Evolutionary conservation across 2,113 vertebrate species (phyloP).

Genomic region (Coptodon bakossiorum): DNA sequence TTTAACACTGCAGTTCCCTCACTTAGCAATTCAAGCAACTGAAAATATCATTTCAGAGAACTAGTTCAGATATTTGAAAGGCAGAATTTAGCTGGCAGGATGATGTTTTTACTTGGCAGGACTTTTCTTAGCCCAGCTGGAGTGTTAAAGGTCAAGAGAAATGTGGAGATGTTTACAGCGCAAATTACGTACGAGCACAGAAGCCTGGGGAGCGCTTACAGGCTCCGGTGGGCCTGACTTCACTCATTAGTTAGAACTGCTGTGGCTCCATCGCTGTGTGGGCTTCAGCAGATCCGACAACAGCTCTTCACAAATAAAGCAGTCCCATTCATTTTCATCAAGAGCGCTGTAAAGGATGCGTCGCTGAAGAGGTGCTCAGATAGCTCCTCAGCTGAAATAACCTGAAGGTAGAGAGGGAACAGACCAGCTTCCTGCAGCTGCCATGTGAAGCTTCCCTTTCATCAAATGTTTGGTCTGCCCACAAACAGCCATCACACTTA

Average conservation of each 20-base stretch:
- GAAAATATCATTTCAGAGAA: neutral
- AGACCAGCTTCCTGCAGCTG: neutral
- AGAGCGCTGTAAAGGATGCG: neutral
- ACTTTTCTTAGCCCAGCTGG: neutral
- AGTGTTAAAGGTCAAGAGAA: constrained; percentile 31
- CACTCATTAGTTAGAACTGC: constrained; percentile 26
- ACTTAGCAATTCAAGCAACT: neutral
- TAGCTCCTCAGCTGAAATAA: neutral
- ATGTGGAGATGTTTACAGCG: constrained; percentile 25
- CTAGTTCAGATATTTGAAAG: neutral
- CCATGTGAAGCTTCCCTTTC: neutral
- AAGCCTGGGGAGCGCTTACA: constrained; percentile 17
- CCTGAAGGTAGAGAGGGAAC: neutral
- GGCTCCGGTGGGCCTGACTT: constrained; percentile 9
- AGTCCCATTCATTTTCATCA: neutral
- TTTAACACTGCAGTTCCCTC: neutral
- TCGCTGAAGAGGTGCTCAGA: neutral
- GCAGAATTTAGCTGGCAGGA: neutral
- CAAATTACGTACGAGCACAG: constrained; percentile 13
- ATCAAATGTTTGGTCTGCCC: neutral
- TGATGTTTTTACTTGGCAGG: neutral
- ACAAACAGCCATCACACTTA: neutral
- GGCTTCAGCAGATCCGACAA: neutral
- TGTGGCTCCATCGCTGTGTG: neutral
- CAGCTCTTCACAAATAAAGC: neutral